These are phyloP conservation scores for Pectinophora gossypiella DNA, from an alignment of 1,140 invertebrate genomes.

Conservation along the genomic window DNA sequence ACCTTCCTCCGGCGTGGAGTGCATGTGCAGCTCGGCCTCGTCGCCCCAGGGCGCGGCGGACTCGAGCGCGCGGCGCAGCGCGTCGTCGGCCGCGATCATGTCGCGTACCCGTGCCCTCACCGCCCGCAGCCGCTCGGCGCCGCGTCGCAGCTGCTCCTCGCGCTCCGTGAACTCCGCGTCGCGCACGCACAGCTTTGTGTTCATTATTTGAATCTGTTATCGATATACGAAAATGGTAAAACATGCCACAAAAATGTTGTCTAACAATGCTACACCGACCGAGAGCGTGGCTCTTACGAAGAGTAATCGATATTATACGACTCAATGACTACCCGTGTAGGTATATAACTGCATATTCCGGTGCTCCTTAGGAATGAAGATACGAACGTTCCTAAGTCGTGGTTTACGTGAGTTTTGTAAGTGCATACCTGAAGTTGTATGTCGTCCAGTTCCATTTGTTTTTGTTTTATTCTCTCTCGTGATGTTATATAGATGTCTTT, in stretches of 20 bases:
- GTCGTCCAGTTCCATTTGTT: constrained; percentile 50
- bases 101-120: constrained; percentile 43
- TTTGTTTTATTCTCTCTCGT: constrained; percentile 34
- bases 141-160: constrained; percentile 26
- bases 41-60: constrained; percentile 18
- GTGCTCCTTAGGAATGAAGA: no score
- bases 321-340: no score
- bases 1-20: constrained; percentile 37
- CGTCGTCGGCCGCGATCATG: constrained; percentile 38
- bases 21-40: constrained; percentile 16
- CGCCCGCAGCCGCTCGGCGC: constrained; percentile 28
- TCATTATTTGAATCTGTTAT: constrained; percentile 57
- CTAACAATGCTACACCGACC: no score
- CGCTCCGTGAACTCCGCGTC: constrained; percentile 47
- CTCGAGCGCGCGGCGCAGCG: constrained; percentile 28
- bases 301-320: no score
- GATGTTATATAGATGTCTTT: constrained; percentile 40
- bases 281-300: no score
- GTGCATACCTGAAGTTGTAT: constrained; percentile 47
- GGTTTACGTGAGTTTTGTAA: no score
- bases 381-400: no score
- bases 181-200: constrained; percentile 46
- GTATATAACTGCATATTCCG: no score
- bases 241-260: no score
- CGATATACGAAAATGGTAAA: no score